Base-by-base conservation (phyloP, 2,888 invertebrate species). In the Rhagophthalmus giganteus region DNA sequence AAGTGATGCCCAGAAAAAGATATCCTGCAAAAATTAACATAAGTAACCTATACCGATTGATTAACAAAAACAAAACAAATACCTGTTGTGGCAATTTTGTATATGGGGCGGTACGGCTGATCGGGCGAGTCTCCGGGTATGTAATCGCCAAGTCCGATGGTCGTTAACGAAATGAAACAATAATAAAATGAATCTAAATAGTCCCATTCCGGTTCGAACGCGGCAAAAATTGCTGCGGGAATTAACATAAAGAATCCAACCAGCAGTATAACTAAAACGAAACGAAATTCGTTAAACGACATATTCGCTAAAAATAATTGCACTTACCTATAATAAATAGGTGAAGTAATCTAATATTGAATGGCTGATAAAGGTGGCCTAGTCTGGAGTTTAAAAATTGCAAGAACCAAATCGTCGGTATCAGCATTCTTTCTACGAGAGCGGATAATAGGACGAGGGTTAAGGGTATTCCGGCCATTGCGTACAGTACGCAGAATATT, bases 141-240 rank as follows among this genome's bases (percentile, higher is more conserved):
- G 76, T 90, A 92, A 75, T 94, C 94, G 0, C 93, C 93, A 1
- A 94, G 79, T 8, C 93, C 90, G 66, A 94, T 89, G 55, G 93
- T 93, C 13, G 93, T 92, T 58, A 94, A 77, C 8, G 92, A 92
- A 64, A 94, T 89, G 77, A 93, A 92, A 75, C 92, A 93, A 75
- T 91, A 94, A 76, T 94, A 94, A 68, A 94, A 81, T 0, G 92
- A 87, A 76, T 94, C 94, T 58, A 94, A 77, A 72, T 83, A 88
- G 70, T 87, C 86, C 92, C 92, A 92, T 5, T 84, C 84, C 0
- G 87, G 84, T 73, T 94, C 94, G 54, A 94, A 72, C 34, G 76
- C 73, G 10, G 86, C 81, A 75, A 92, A 93, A 32, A 87, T 76
- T 16, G 78, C 79, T 0, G 93, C 88, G 0, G 94, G 94, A 31